phyloP scores from a whole-genome alignment of 2,113 vertebrate genomes.

The Amphilophus citrinellus region DNA sequence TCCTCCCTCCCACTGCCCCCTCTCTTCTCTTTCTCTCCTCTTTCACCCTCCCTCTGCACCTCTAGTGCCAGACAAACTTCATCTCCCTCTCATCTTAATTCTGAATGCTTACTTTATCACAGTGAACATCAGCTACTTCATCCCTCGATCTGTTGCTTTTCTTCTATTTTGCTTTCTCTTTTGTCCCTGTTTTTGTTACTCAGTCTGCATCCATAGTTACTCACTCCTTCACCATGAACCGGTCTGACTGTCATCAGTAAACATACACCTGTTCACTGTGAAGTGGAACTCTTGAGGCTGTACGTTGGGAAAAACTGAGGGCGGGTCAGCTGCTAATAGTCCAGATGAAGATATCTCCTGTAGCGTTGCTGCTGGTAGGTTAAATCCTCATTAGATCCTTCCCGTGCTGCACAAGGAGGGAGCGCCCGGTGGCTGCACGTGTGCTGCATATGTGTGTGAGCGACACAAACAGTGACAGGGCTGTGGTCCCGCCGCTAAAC shows the following conservation, averaged over 20 bases:
- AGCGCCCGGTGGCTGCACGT: constrained; percentile 26
- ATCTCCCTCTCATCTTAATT: constrained; percentile 36
- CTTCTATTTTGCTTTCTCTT: constrained; percentile 19
- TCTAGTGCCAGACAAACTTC: constrained; percentile 48
- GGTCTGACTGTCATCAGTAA: constrained; percentile 21
- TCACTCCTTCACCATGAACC: constrained; percentile 31
- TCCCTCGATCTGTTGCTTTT: background rate
- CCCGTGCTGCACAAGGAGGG: background rate
- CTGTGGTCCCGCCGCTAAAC: constrained; percentile 56
- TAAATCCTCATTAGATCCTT: constrained; percentile 16
- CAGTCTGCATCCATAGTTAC: background rate
- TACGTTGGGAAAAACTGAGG: background rate
- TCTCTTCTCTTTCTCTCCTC: constrained; percentile 23
- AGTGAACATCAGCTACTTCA: background rate
- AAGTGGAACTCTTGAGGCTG: background rate
- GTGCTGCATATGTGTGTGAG: constrained; percentile 44
- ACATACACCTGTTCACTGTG: constrained; percentile 17
- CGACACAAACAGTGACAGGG: constrained; percentile 56
- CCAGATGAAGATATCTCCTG: constrained; percentile 30
- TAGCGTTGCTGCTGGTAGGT: background rate
- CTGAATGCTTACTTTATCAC: background rate
- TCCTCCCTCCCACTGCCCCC: constrained; percentile 63
- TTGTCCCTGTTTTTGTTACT: constrained; percentile 16
- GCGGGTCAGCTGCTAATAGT: background rate
- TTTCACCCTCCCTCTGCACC: constrained; percentile 27